Conservation (phyloP, 2,797 vertebrate species). For the Rhyacichthys aspro region DNA sequence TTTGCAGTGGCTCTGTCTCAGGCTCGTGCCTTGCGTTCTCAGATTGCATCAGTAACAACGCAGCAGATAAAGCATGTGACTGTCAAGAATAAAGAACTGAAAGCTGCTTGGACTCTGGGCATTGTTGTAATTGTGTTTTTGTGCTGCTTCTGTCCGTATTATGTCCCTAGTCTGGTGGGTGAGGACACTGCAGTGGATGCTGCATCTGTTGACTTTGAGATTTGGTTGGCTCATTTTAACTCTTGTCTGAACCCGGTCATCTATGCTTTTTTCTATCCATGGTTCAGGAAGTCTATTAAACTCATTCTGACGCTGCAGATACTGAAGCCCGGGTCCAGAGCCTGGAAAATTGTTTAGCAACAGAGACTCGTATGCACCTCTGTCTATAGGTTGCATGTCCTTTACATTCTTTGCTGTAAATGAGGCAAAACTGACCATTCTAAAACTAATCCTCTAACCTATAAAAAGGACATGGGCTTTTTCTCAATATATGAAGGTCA, state of each 20-base stretch:
- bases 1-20: conserved; percentile 61
- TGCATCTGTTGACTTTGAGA: conserved; percentile 28
- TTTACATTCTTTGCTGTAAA: no score
- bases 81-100: conserved; percentile 47
- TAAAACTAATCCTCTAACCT: no score
- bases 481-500: no score
- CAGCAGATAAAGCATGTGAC: accelerated
- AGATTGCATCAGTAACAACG: neutral
- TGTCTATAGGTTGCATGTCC: no score
- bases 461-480: no score
- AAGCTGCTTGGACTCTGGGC: conserved; percentile 63
- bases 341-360: conserved; percentile 3
- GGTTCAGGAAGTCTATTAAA: conserved; percentile 51
- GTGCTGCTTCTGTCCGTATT: conserved; percentile 62
- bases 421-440: neutral
- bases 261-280: conserved; percentile 54
- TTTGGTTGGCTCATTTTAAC: conserved; percentile 64
- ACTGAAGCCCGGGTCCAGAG: conserved; percentile 36
- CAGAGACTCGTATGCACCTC: no score
- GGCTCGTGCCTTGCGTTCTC: conserved; percentile 40
- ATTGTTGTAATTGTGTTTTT: conserved; percentile 60
- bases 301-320: conserved; percentile 44
- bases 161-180: conserved; percentile 22
- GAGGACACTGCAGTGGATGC: conserved; percentile 20
- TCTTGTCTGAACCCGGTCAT: conserved; percentile 62